Percentiles rank a stretch among this genome's conserved stretches.
Evolutionary conservation across 1,140 invertebrate species (phyloP).

Genomic region (Sipha flava): DNA sequence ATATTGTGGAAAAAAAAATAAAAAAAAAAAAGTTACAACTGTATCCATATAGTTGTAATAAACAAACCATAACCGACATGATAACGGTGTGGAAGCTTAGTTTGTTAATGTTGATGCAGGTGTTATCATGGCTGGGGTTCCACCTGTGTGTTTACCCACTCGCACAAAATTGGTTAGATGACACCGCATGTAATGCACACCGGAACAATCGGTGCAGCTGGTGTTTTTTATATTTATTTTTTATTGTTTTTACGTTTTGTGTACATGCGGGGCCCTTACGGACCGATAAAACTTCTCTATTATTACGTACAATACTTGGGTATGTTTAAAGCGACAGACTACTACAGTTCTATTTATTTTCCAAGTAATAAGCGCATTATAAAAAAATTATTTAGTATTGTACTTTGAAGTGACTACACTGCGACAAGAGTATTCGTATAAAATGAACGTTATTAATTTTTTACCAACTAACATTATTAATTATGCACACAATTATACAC

Average conservation of each 20-base stretch:
- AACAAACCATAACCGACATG: not conserved
- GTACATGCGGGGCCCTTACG: conserved; percentile 23
- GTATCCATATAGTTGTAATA: not conserved
- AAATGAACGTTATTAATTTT: too few relatives aligned
- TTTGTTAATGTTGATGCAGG: conserved; percentile 7
- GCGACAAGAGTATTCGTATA: too few relatives aligned
- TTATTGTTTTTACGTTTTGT: not conserved
- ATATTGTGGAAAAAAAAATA: too few relatives aligned
- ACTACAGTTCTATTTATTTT: too few relatives aligned
- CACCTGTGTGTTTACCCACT: conserved; percentile 32
- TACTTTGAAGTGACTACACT: too few relatives aligned
- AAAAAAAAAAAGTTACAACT: not conserved
- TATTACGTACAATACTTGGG: not conserved
- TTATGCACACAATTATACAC: too few relatives aligned
- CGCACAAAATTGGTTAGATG: conserved; percentile 29
- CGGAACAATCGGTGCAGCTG: conserved; percentile 29
- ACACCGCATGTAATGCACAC: conserved; percentile 19
- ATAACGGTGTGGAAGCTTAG: conserved; percentile 11
- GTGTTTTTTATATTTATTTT: not conserved
- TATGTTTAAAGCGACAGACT: too few relatives aligned
- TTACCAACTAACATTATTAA: too few relatives aligned
- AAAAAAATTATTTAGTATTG: too few relatives aligned
- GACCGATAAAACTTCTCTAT: not conserved
- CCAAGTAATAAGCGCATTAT: too few relatives aligned
- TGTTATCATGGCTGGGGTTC: not conserved